These are phyloP conservation scores for Atta cephalotes DNA, from an alignment of 1,140 invertebrate genomes.

Conservation along the genomic window DNA sequence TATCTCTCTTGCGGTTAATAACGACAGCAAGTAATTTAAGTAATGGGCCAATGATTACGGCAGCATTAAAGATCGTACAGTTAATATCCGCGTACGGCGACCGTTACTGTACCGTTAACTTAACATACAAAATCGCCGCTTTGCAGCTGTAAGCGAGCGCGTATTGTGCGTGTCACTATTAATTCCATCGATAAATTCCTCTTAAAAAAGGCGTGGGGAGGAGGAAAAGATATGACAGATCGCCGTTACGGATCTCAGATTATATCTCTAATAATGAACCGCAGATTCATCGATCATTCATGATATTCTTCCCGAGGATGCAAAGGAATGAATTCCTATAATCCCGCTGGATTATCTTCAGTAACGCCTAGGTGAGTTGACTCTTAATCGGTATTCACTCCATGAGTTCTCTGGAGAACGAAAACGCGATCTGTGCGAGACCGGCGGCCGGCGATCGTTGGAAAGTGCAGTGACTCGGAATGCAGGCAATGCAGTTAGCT, in stretches of 20 bases:
- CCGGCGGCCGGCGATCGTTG: not conserved
- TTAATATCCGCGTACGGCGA: constrained; percentile 40
- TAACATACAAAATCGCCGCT: constrained; percentile 29
- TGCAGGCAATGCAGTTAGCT: constrained; percentile 35
- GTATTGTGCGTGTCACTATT: constrained; percentile 31
- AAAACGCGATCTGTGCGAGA: not conserved
- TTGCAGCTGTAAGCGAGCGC: constrained; percentile 15
- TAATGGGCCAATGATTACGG: constrained; percentile 44
- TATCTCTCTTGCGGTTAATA: constrained; percentile 40
- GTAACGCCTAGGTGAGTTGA: not conserved
- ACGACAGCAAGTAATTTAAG: constrained; percentile 58
- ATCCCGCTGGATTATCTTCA: not conserved
- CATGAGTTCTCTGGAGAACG: constrained; percentile 13
- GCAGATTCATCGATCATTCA: not conserved
- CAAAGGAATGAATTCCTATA: not conserved
- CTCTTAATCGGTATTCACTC: constrained; percentile 16
- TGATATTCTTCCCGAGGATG: not conserved
- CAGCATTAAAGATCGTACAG: constrained; percentile 54
- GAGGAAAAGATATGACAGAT: not conserved
- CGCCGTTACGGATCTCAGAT: not conserved
- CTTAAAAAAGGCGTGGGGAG: not conserved
- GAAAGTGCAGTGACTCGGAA: constrained; percentile 45
- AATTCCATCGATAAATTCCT: constrained; percentile 26
- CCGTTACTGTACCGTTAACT: constrained; percentile 54
- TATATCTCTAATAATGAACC: not conserved